These are phyloP conservation scores for Vidua chalybeata DNA, from an alignment of 2,113 vertebrate genomes.

Conservation along the genomic window DNA sequence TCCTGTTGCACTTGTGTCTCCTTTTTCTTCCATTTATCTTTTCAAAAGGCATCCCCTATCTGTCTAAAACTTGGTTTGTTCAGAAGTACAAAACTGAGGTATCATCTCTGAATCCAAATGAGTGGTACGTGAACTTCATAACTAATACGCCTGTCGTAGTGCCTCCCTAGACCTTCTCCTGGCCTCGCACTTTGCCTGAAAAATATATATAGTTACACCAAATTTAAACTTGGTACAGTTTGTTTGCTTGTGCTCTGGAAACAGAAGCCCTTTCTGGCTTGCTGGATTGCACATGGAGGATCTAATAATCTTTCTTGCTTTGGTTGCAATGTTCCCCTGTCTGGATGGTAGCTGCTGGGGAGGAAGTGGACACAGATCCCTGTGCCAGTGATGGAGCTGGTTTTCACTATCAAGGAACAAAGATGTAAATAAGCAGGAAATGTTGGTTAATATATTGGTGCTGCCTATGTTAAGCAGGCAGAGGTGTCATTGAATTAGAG, in stretches of 20 bases:
- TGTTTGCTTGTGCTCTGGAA: neutral
- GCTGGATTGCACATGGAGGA: neutral
- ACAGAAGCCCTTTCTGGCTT: conserved; percentile 22
- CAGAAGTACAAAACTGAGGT: neutral
- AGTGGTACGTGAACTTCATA: neutral
- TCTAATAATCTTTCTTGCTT: neutral
- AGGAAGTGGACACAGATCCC: neutral
- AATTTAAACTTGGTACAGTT: neutral
- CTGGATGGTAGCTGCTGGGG: neutral
- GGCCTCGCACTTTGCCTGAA: neutral
- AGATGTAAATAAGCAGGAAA: conserved; percentile 40
- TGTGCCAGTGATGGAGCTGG: neutral
- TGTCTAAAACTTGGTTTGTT: neutral
- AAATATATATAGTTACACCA: neutral
- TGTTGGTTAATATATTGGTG: neutral
- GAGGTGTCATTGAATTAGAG: neutral
- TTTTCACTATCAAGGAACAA: conserved; percentile 1
- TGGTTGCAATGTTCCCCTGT: neutral
- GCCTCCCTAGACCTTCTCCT: neutral
- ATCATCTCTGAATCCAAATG: neutral
- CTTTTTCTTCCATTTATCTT: neutral
- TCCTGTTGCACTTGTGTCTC: neutral
- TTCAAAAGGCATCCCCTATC: neutral
- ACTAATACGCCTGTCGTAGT: neutral
- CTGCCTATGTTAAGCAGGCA: neutral